These are phyloP conservation scores for Echinops telfairi DNA, from an alignment of 2,113 vertebrate genomes.

Conservation along the genomic window DNA sequence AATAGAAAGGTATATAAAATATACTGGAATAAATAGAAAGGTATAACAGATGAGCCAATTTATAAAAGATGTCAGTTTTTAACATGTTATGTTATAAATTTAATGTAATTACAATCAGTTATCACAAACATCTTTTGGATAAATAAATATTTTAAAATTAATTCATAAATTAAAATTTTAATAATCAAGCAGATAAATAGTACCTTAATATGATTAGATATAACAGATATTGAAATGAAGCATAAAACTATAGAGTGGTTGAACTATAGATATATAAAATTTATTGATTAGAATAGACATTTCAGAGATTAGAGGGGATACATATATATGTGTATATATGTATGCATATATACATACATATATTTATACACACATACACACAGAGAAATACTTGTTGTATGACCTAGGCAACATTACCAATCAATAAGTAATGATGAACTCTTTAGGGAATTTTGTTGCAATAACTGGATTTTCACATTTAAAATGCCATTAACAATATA, in stretches of 20 bases:
- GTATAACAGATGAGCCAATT: too few relatives aligned
- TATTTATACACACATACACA: neutral
- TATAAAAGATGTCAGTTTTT: too few relatives aligned
- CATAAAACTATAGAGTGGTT: neutral
- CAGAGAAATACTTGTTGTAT: neutral
- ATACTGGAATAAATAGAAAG: too few relatives aligned
- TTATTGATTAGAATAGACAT: neutral
- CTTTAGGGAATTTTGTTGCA: neutral
- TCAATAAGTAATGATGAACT: neutral
- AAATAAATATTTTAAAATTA: too few relatives aligned
- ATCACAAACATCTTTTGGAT: too few relatives aligned
- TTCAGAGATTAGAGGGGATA: neutral
- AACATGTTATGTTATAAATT: too few relatives aligned
- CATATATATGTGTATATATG: too few relatives aligned
- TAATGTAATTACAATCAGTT: too few relatives aligned
- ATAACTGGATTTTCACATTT: constrained; percentile 1
- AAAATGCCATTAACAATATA: neutral
- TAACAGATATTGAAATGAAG: neutral
- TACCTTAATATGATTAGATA: neutral
- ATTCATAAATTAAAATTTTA: too few relatives aligned
- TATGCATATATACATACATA: too few relatives aligned
- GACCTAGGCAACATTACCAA: neutral
- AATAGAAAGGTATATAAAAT: too few relatives aligned
- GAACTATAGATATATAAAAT: neutral
- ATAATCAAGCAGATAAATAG: neutral